Evolutionary conservation across 2,113 vertebrate species (phyloP).

Genomic region (Hirundichthys speculiger): DNA sequence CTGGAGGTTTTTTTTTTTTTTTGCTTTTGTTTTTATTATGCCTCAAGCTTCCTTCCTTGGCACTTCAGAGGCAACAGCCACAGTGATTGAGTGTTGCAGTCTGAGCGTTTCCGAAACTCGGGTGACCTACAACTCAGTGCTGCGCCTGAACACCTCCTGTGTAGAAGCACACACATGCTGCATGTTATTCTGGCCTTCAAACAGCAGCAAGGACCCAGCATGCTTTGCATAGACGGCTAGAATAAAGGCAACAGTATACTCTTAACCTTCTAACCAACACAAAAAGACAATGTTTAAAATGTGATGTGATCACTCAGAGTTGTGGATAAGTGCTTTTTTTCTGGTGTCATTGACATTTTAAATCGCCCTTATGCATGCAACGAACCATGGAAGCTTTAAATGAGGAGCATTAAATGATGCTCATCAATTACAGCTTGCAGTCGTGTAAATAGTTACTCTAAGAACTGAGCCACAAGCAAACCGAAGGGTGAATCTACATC

Average conservation of each 20-base stretch:
- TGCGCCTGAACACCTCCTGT: neutral
- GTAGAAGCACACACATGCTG: neutral
- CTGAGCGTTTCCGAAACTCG: conserved; percentile 6
- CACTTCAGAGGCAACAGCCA: neutral
- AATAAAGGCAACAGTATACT: no score
- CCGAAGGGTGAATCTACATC: conserved; percentile 28
- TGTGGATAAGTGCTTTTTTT: conserved; percentile 20
- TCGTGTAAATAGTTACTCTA: conserved; percentile 58
- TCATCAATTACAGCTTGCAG: conserved; percentile 54
- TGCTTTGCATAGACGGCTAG: neutral
- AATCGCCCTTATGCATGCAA: conserved; percentile 41
- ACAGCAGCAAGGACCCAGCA: neutral
- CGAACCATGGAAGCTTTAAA: conserved; percentile 61
- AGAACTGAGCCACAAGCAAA: conserved; percentile 50
- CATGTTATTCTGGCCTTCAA: neutral
- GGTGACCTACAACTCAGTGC: neutral
- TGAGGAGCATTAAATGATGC: conserved; percentile 65
- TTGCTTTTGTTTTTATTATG: neutral
- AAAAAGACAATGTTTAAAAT: conserved; percentile 19
- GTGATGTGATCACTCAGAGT: conserved; percentile 15
- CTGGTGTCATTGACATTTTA: conserved; percentile 51
- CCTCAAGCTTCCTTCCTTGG: conserved; percentile 7
- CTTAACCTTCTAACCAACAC: neutral
- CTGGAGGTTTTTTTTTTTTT: conserved; percentile 1
- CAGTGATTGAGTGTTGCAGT: neutral